Percentiles rank a stretch among this genome's conserved stretches.
These are phyloP conservation scores for Leptinotarsa rubiginosa DNA, from an alignment of 2,888 invertebrate species.

Conservation along the genomic window DNA sequence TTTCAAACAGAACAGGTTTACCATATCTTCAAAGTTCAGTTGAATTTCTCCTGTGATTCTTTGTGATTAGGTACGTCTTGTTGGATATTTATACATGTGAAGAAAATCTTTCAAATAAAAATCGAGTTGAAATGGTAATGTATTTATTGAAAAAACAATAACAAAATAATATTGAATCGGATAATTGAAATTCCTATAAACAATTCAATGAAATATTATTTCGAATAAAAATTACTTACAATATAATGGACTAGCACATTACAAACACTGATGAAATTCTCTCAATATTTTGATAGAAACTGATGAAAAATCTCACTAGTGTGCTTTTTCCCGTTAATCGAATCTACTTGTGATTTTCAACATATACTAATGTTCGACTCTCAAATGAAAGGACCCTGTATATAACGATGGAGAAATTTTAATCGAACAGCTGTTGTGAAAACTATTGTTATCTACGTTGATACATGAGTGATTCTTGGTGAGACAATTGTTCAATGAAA, in stretches of 20 bases:
- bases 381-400: slow-evolving; percentile 16
- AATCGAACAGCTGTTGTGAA: neutral
- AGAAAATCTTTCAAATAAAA: slow-evolving; percentile 8
- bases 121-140: slow-evolving; percentile 40
- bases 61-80: no score
- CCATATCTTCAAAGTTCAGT: no score
- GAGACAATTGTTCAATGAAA: neutral
- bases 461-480: slow-evolving; percentile 28
- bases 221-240: slow-evolving; percentile 49
- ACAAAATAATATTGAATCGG: slow-evolving; percentile 52
- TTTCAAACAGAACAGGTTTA: no score
- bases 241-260: slow-evolving; percentile 60
- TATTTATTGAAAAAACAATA: slow-evolving; percentile 53
- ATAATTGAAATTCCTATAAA: slow-evolving; percentile 36
- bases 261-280: slow-evolving; percentile 59
- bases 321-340: slow-evolving; percentile 7
- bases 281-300: slow-evolving; percentile 25
- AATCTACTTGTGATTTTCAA: neutral
- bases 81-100: no score
- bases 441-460: slow-evolving; percentile 31
- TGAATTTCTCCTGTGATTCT: no score
- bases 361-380: neutral
- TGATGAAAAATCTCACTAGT: neutral
- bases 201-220: slow-evolving; percentile 38
- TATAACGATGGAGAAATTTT: neutral